Evolutionary conservation across 2,113 vertebrate species (phyloP), one percentile per base, ranked within the genome.

Genomic region (Rhynchomys soricoides): DNA sequence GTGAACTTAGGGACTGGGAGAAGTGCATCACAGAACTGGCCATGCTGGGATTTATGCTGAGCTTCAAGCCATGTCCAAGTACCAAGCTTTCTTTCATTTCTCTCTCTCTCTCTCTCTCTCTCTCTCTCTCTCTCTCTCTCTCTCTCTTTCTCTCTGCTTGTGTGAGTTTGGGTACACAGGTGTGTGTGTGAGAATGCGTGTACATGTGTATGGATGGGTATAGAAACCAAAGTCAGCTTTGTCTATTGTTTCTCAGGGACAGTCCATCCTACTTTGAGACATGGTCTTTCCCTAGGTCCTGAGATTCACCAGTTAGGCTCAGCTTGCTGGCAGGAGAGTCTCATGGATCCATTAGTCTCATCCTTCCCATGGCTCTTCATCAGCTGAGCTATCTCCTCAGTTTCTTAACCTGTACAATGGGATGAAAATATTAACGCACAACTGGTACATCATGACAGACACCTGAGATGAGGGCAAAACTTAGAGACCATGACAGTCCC

Each of bases 11-110:
- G 50, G 10, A n/a, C 40, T 8, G 0, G 50, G 45, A 24, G 19
- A 26, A 13, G 31, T n/a, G 26, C 0, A 26, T 31, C 57, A 16
- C 4, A 16, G 43, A 70, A n/a, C 3, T 13, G 1, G 19, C 16
- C 7, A 0, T 8, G 1, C 43, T 86, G 34, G 26, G 40, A 31
- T 85, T 55, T 5, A 31, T 26, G 34, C 59, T 70, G 13, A 82
- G 29, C 31, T 48, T 50, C 52, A 40, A 77, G 34, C 29, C 70
- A 40, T 0, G 0, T 43, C 50, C 64, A 50, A 40, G 12, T 16
- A 8, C 7, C 0, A 17, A 64, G 31, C 7, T 40, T 57, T 59
- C 5, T 52, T 70, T 79, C 8, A 79, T n/a, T n/a, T n/a, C n/a
- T n/a, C n/a, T n/a, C n/a, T n/a, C n/a, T n/a, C n/a, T n/a, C n/a